Evolutionary conservation across 2,113 vertebrate species (phyloP), one percentile per base, ranked within the genome.

Genomic region (Pao palembangensis): DNA sequence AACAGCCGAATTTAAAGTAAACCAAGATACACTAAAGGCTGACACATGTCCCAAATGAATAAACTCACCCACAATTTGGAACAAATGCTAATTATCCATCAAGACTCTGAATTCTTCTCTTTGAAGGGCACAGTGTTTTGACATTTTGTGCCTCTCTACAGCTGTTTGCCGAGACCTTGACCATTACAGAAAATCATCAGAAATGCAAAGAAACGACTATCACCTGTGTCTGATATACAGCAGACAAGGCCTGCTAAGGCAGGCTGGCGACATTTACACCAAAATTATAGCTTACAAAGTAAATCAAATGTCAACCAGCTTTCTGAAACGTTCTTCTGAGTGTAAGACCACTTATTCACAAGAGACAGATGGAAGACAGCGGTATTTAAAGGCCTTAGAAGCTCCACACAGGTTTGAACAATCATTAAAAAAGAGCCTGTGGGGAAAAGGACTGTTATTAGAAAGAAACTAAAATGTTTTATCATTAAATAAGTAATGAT

Each of bases 321-420:
- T 38, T 65, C 55, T 47, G 59, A 47, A 70, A 61, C 51, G 20
- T 52, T 16, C 7, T 28, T 21, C 43, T 55, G 59, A 61, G 68
- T 60, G 28, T 53, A 59, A 48, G 70, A 58, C 67, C 63, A 64
- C 66, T 51, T 28, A 61, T 58, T 69, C 52, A 14, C 19, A 19
- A 62, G 51, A 52, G 46, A 53, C 13, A 8, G 25, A 38, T 20
- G 19, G 38, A 67, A 49, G 14, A 23, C 23, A 15, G 34, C 7
- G 21, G 12, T 6, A 17, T 21, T 54, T 21, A 50, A 17, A 51
- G 18, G 48, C 49, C 17, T 11, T 25, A 50, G 13, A n/a, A 15
- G 44, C 51, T 31, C 53, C 47, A 52, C 41, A 2, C 50, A 55
- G 54, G 58, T 51, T 31, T 2, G 16, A 25, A n/a, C 8, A 23